Evolutionary conservation across 2,888 invertebrate species (phyloP), one percentile per base, ranked within the genome.

Genomic region (Yponomeuta plumbellus): DNA sequence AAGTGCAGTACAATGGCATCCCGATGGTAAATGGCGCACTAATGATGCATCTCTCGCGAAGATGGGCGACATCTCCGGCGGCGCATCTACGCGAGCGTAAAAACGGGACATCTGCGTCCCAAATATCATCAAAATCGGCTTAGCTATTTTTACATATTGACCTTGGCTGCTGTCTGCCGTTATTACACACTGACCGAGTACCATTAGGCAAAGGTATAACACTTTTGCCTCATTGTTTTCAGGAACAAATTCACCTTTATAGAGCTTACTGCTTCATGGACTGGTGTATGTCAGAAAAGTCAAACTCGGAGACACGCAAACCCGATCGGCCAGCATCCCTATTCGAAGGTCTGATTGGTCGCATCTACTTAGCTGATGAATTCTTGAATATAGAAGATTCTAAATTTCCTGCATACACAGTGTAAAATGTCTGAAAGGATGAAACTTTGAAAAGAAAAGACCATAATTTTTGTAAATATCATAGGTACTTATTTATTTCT

Each of bases 291-390:
- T 91, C 94, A 71, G 95, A 95, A 80, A 94, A 93, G 0, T 86
- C 88, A 66, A 93, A 94, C 66, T 94, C 95, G 71, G 95, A 95
- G 69, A 86, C 92, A 69, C 93, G 94, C 76, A 91, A 90, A 39
- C 96, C 97, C 0, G 97, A 97, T 82, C 88, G 95, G 68, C 97
- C 97, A 0, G 93, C 94, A 65, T 97, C 97, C 0, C 84, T 98
- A 64, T 97, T 95, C 80, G 97, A 98, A 92, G 97, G 95, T 22
- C 81, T 96, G 68, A 92, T 95, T 59, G 97, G 97, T 20, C 93
- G 95, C 0, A 91, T 96, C 73, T 96, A 95, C 80, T 93, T 96
- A 73, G 88, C 96, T 40, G 82, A 93, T 58, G 97, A 97, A 75
- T 81, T 97, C 65, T 86, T 93, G 69, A 81, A 93, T 66, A 94